A percentile compares a stretch with the other conserved stretches of the same genome.
phyloP scores from a whole-genome alignment of 1,140 invertebrate genomes.

The Helicoverpa armigera region DNA sequence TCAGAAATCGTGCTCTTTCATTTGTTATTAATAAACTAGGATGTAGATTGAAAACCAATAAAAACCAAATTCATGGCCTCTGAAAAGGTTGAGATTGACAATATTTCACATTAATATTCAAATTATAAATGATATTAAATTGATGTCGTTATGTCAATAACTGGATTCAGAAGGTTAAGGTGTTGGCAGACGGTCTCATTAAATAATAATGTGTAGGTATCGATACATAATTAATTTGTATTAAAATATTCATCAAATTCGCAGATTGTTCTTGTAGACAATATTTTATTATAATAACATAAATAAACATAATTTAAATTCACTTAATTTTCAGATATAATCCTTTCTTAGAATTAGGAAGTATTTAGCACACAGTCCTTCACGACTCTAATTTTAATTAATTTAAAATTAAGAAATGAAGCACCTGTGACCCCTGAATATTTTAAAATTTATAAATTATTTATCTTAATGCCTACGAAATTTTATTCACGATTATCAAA shows the following conservation, averaged over 20 bases:
- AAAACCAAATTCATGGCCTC: slow-evolving; percentile 9
- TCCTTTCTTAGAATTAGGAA: background rate
- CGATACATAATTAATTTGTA: slow-evolving; percentile 26
- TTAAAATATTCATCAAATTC: slow-evolving; percentile 15
- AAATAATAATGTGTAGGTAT: slow-evolving; percentile 26
- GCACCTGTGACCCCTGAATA: slow-evolving; percentile 29
- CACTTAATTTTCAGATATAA: background rate
- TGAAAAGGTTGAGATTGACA: slow-evolving; percentile 10
- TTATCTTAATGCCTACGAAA: background rate
- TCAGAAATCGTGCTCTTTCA: too few relatives aligned
- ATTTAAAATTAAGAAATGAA: background rate
- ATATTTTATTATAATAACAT: background rate
- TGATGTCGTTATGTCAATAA: background rate
- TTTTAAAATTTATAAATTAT: slow-evolving; percentile 17
- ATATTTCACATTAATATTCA: slow-evolving; percentile 1
- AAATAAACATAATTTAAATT: background rate
- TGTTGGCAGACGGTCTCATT: slow-evolving; percentile 9
- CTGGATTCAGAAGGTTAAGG: slow-evolving; percentile 23
- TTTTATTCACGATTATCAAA: slow-evolving; percentile 3
- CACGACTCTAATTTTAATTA: background rate
- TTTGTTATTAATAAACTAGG: too few relatives aligned
- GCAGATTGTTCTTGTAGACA: slow-evolving; percentile 11
- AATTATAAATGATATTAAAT: slow-evolving; percentile 4
- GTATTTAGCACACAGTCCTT: slow-evolving; percentile 1
- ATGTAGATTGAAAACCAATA: background rate